Evolutionary conservation across 92 coral and sea anemone genomes (phyloP).

Genomic region (Paragorgia papillata): DNA sequence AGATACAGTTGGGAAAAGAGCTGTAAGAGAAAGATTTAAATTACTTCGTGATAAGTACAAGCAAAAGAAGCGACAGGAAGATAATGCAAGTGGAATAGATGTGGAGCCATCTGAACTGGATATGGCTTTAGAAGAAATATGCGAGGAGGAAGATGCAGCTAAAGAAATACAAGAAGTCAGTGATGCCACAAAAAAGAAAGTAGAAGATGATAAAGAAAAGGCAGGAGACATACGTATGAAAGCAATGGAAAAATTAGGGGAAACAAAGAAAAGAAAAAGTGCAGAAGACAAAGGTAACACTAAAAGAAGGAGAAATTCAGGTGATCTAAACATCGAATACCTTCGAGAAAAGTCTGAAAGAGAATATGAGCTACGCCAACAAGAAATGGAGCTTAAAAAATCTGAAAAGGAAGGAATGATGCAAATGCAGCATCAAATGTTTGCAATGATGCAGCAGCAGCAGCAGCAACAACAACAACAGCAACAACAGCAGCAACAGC

Average conservation of each 20-base stretch:
- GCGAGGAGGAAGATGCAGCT: conserved; percentile 41
- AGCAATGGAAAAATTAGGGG: conserved; percentile 51
- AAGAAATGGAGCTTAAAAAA: no score
- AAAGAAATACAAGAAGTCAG: conserved; percentile 26
- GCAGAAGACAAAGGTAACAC: no score
- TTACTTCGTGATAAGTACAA: conserved; percentile 42
- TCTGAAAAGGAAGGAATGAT: no score
- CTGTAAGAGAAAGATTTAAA: conserved; percentile 52
- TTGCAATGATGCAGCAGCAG: no score
- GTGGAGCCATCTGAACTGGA: conserved; percentile 47
- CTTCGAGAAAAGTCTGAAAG: no score
- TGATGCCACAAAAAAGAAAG: conserved; percentile 35
- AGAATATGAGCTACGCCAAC: no score
- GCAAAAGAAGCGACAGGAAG: conserved; percentile 20
- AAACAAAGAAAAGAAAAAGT: no score
- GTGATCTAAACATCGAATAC: conserved; percentile 8
- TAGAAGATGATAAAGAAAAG: conserved; percentile 40
- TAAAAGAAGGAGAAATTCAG: conserved; percentile 32
- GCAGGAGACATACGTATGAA: conserved; percentile 43
- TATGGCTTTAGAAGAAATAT: conserved; percentile 50
- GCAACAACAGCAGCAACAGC: no score
- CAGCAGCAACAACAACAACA: no score
- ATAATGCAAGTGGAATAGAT: conserved; percentile 39
- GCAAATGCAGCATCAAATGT: no score
- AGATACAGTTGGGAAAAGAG: conserved; percentile 40